Evolutionary conservation across 2,797 vertebrate genomes (phyloP).

Genomic region (Loris lydekkerianus): DNA sequence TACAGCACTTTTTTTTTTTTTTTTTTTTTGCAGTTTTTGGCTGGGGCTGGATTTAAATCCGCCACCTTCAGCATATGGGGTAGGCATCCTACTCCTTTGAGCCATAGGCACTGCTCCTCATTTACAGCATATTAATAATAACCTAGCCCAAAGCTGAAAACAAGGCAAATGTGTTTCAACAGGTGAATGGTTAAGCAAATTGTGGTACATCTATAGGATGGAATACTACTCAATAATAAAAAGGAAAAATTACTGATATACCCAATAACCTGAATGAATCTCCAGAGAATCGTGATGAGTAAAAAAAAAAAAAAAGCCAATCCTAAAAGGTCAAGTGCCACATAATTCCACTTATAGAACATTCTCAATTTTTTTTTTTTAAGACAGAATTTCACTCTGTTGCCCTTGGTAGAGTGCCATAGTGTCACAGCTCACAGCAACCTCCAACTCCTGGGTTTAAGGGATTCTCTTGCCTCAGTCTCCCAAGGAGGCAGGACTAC

Average conservation of each 20-base stretch:
- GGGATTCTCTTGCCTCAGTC: too few species aligned
- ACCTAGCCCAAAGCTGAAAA: constrained; percentile 11
- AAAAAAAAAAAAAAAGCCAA: neutral
- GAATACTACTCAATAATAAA: neutral
- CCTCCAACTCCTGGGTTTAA: too few species aligned
- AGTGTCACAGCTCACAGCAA: too few species aligned
- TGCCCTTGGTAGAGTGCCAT: too few species aligned
- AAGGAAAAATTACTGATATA: neutral
- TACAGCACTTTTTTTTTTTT: neutral
- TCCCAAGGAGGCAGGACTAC: too few species aligned
- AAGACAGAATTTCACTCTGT: too few species aligned
- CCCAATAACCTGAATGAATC: neutral
- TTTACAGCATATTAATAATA: neutral
- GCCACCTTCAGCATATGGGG: too few species aligned
- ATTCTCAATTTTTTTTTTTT: neutral
- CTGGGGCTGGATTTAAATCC: too few species aligned
- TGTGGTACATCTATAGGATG: neutral
- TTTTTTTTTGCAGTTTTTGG: too few species aligned
- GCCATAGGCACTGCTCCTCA: too few species aligned
- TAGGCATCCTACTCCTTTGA: too few species aligned
- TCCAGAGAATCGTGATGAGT: neutral
- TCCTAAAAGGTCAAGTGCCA: neutral
- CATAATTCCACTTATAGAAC: neutral
- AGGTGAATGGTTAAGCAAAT: neutral
- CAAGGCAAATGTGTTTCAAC: neutral